Evolutionary conservation across 1,140 invertebrate genomes (phyloP), one percentile per base, ranked within the genome.

Genomic region (Amphibalanus amphitrite): DNA sequence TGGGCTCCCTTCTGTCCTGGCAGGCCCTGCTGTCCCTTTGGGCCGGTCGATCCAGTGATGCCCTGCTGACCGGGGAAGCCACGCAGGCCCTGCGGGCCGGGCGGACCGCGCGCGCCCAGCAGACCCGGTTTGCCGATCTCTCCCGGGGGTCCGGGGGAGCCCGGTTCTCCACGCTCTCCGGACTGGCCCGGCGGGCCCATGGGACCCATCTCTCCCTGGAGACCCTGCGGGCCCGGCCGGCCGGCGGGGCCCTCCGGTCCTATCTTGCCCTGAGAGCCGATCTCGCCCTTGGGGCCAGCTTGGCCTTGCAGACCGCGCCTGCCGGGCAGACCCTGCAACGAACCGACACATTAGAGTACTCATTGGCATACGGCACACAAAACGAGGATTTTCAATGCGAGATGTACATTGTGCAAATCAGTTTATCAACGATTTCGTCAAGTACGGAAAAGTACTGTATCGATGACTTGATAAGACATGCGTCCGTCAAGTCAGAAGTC

Each of bases 121-220:
- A 81, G 83, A 28, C 89, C 89, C n/a, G 82, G 76, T 26, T 87
- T 84, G n/a, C 90, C 89, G 6, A 82, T 73, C 78, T 91, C 89
- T 74, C 90, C 84, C 76, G 86, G 82, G n/a, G 83, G 79, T 17
- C 90, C 90, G 28, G 88, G 85, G 68, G 84, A 80, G 69, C 90
- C 90, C 30, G 86, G 84, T 75, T 91, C 89, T 40, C 90, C 90
- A 77, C 86, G 82, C 77, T 89, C 87, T 0, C 85, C 89, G 71
- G 87, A 85, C 79, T 90, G 88, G 70, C 90, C 90, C 23, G 87
- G 87, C n/a, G 87, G 85, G 25, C 90, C 90, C 13, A 82, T 77
- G 15, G 85, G 84, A 40, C 90, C 90, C 30, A 87, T 78, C 29
- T 82, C 82, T 26, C 89, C 89, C 79, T 86, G 86, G 0, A 82